Evolutionary conservation across 2,888 invertebrate species (phyloP), one percentile per base, ranked within the genome.

Genomic region (Nasonia oneida): DNA sequence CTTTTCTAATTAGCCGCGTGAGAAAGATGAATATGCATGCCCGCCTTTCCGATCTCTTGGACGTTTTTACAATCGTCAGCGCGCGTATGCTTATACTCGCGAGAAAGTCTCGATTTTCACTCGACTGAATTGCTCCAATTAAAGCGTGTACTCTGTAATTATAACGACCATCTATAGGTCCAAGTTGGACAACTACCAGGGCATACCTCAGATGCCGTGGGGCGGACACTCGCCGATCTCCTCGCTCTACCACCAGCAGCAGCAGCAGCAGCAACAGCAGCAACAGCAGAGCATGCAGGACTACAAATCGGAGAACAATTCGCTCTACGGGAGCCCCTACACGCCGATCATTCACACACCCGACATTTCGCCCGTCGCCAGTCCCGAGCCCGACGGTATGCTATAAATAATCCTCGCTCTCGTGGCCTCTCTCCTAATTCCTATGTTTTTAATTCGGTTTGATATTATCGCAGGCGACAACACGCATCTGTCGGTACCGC

Each of bases 331-430:
- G 87, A 93, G 93, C 88, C 93, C 93, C 39, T 93, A 93, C 89
- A 93, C 93, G 87, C 93, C 93, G 85, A 94, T 93, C 88, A 94
- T 96, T 88, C 97, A 97, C 91, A 97, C 97, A 0, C 97, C 97
- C 0, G 97, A 98, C 90, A 96, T 97, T 33, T 97, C 97, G 1
- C 97, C 97, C 2, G 96, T 97, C 73, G 96, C 97, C 89, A 97
- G 97, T 90, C 97, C 97, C 0, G 97, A 97, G 92, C 96, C 96
- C n/a, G 96, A 96, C 89, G 95, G 95, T 89, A 94, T 89, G 94
- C 95, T 64, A 64, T 64, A 73, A 73, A 81, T 70, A 29, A 74
- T n/a, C 14, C 15, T 10, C 2, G 3, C 39, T 71, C 15, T 71
- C 39, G 8, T 10, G 5, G 2, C 39, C 39, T 42, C n/a, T 39